phyloP scores from a whole-genome alignment of 2,797 vertebrate species.

The Microhierax caerulescens region DNA sequence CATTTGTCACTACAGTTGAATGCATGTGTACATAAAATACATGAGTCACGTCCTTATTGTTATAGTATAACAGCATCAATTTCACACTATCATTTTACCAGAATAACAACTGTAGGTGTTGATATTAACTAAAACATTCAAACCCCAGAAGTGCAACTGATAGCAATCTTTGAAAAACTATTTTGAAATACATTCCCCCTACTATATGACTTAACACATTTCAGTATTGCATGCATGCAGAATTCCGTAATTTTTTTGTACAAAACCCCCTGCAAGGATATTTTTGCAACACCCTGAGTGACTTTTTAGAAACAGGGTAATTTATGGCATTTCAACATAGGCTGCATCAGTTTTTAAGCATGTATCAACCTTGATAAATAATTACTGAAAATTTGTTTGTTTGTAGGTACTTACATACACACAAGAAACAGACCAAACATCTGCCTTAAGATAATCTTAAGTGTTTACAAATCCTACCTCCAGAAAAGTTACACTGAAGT shows the following conservation, averaged over 20 bases:
- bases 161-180: constrained; percentile 37
- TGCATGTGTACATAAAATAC: constrained; percentile 82
- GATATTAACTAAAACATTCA: constrained; percentile 72
- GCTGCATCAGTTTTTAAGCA: not conserved
- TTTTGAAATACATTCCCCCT: not conserved
- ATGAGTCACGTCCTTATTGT: constrained; percentile 81
- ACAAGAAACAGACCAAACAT: not conserved
- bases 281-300: not conserved
- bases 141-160: constrained; percentile 36
- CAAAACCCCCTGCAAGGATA: not conserved
- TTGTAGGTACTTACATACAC: not conserved
- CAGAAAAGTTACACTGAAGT: not conserved
- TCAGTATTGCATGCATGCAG: not conserved
- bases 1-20: constrained; percentile 83
- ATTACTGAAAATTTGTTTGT: not conserved
- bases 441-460: constrained; percentile 1
- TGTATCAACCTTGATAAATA: not conserved
- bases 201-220: not conserved
- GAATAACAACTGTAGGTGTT: constrained; percentile 73
- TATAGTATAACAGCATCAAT: constrained; percentile 82
- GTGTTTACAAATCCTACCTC: not conserved
- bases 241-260: not conserved
- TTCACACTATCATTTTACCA: constrained; percentile 80
- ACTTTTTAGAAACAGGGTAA: not conserved
- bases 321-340: not conserved